Conservation (phyloP, 30 jellyfish, hydroid and myxozoan genomes). For the Sanderia malayensis region DNA sequence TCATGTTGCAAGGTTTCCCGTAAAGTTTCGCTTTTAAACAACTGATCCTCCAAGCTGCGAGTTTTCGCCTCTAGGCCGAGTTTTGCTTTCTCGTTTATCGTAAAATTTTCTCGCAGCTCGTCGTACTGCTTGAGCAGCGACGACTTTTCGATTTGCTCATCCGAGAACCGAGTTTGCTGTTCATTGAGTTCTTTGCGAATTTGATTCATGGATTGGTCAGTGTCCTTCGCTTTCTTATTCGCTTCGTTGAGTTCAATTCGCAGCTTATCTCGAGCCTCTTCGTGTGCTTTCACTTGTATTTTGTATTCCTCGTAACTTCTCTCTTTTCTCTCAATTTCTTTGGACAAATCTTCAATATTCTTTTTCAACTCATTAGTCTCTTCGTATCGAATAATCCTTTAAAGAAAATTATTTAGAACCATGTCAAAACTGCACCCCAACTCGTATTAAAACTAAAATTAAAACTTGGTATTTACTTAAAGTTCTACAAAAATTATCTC, state of each 20-base stretch:
- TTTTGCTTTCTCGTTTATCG: constrained; percentile 46
- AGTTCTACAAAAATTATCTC: no score
- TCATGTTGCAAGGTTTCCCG: constrained; percentile 55
- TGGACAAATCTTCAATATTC: constrained; percentile 47
- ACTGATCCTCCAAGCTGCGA: constrained; percentile 24
- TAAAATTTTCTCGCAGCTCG: constrained; percentile 34
- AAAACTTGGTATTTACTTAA: not conserved
- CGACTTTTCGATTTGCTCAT: constrained; percentile 42
- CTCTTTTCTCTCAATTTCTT: constrained; percentile 59
- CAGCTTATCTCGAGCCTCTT: constrained; percentile 61
- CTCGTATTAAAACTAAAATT: no score
- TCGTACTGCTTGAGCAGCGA: constrained; percentile 53
- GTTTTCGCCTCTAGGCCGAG: constrained; percentile 43
- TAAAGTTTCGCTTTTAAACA: constrained; percentile 42
- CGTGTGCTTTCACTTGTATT: constrained; percentile 55
- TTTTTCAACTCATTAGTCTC: constrained; percentile 52
- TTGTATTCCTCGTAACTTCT: constrained; percentile 49
- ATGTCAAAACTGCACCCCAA: no score
- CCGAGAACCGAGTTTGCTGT: constrained; percentile 25
- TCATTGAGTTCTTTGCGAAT: constrained; percentile 45
- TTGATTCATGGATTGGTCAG: constrained; percentile 20
- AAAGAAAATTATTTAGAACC: not conserved
- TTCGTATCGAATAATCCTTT: constrained; percentile 69
- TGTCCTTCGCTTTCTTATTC: constrained; percentile 26
- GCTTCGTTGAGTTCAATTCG: constrained; percentile 61